phyloP scores from a whole-genome alignment of 2,113 vertebrate genomes.

The Cercopithecus mona region DNA sequence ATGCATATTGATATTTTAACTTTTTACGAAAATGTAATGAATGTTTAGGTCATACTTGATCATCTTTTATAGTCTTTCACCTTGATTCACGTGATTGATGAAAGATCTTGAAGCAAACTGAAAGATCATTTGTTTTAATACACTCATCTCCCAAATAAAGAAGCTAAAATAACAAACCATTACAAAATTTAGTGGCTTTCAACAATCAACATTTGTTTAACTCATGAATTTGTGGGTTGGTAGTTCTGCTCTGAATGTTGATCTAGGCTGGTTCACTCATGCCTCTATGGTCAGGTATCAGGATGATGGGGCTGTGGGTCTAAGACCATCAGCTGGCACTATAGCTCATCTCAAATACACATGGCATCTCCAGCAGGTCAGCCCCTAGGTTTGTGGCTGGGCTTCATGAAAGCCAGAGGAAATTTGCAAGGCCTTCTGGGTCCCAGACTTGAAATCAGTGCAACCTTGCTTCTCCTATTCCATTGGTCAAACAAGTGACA shows the following conservation, averaged over 20 bases:
- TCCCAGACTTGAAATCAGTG: not conserved
- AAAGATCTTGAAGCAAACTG: not conserved
- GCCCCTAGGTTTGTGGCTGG: not conserved
- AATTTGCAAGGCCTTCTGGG: not conserved
- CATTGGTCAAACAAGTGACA: not conserved
- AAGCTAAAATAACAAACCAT: not conserved
- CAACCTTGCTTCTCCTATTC: not conserved
- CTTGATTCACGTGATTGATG: not conserved
- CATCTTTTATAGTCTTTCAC: not conserved
- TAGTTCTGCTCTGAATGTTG: not conserved
- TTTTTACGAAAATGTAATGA: not conserved
- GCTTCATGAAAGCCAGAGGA: not conserved
- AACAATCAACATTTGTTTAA: not conserved
- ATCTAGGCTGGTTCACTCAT: not conserved
- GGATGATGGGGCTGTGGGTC: too few species aligned
- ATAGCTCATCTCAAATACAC: not conserved
- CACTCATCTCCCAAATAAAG: not conserved
- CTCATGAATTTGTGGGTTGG: not conserved
- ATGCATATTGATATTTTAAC: not conserved
- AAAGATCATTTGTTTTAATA: not conserved
- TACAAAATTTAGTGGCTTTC: not conserved
- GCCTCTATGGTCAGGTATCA: not conserved
- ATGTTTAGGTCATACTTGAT: not conserved
- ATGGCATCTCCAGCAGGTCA: not conserved
- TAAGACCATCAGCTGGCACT: not conserved